A percentile compares a stretch with the other conserved stretches of the same genome.
Conservation (phyloP, 2,797 vertebrate species). For the Pseudochirops cupreus region DNA sequence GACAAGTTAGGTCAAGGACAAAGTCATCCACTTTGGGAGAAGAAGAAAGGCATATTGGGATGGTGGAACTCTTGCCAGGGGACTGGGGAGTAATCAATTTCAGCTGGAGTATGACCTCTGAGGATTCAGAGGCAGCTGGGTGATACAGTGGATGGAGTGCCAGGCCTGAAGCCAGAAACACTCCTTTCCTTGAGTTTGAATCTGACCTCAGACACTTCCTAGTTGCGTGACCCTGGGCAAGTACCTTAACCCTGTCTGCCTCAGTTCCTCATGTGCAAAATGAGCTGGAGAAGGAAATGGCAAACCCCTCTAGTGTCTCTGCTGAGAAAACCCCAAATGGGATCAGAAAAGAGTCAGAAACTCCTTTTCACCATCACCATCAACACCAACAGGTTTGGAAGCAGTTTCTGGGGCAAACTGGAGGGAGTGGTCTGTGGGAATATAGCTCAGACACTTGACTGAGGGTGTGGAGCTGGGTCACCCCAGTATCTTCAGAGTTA, state of each 20-base stretch:
- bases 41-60: constrained; percentile 46
- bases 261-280: not conserved
- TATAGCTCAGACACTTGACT: not conserved
- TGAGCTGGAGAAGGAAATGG: not conserved
- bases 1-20: constrained; percentile 51
- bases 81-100: constrained; percentile 40
- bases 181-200: no score
- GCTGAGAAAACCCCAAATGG: not conserved
- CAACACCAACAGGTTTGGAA: not conserved
- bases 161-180: no score
- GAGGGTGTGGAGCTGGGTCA: not conserved
- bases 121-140: not conserved
- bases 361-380: no score
- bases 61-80: constrained; percentile 54
- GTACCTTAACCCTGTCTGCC: no score
- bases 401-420: not conserved
- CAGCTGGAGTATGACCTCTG: constrained; percentile 7
- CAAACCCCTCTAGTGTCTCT: not conserved
- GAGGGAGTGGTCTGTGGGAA: not conserved
- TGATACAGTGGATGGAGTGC: no score
- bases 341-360: not conserved
- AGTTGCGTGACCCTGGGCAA: no score
- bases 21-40: constrained; percentile 47
- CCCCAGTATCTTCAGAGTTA: not conserved
- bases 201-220: no score